These are phyloP conservation scores for Oxytorus armatus DNA, from an alignment of 2,888 invertebrate genomes.

Conservation along the genomic window DNA sequence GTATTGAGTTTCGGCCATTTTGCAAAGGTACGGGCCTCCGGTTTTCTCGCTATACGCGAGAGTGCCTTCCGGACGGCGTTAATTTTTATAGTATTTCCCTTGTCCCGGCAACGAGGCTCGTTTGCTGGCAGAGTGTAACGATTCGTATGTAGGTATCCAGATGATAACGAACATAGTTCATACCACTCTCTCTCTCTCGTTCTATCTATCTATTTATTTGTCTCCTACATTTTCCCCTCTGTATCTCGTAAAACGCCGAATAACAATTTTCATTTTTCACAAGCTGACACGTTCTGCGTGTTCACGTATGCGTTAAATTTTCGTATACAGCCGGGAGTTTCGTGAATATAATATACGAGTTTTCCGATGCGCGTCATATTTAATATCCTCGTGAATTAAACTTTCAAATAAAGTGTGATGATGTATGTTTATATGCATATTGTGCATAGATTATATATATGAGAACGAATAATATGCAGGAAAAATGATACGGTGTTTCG, in stretches of 20 bases:
- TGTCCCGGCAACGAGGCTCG: constrained; percentile 29
- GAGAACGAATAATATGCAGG: too few species aligned
- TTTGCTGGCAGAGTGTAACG: constrained; percentile 19
- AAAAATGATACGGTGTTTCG: background rate
- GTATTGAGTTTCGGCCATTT: constrained; percentile 13
- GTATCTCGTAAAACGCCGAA: constrained; percentile 45
- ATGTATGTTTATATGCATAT: too few species aligned
- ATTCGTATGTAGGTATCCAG: constrained; percentile 25
- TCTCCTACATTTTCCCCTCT: background rate
- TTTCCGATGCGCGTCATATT: constrained; percentile 11
- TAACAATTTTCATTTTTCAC: constrained; percentile 57
- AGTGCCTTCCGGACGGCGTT: constrained; percentile 70
- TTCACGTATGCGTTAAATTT: constrained; percentile 5
- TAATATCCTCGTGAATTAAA: constrained; percentile 14
- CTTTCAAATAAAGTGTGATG: background rate
- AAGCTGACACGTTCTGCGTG: constrained; percentile 7
- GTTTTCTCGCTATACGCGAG: constrained; percentile 58
- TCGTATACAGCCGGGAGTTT: background rate
- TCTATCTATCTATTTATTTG: background rate
- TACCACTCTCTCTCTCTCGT: background rate
- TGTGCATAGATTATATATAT: background rate
- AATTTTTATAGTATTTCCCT: constrained; percentile 76
- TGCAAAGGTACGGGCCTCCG: constrained; percentile 32
- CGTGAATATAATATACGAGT: constrained; percentile 26
- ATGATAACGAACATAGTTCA: constrained; percentile 46